Evolutionary conservation across 2,888 invertebrate genomes (phyloP), one percentile per base, ranked within the genome.

Genomic region (Leptarthrus brevirostris): DNA sequence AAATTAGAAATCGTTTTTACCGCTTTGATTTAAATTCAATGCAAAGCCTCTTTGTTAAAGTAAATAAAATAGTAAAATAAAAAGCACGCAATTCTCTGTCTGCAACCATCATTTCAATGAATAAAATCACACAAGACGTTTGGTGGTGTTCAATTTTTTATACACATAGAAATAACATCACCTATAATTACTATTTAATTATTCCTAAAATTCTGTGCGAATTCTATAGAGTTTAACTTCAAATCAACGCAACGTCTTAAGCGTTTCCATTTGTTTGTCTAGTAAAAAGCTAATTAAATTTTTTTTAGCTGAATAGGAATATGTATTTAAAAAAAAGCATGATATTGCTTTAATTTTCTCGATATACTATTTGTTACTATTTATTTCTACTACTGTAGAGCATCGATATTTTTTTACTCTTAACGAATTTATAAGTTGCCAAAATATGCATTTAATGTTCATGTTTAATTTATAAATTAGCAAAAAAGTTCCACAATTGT

Each of bases 351-450:
- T 47, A 47, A 6, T 12, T 52, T 52, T 18, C 52, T 18, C n/a
- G 16, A 10, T 52, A 52, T 1, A 12, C 14, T 14, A 52, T 20
- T 52, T 18, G 18, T 22, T 22, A 18, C 8, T 52, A 6, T 47
- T 52, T 52, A 6, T 47, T 52, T 52, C 22, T 20, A 10, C 4
- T 10, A 18, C 18, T 20, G 8, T 18, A 52, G 12, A 20, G 18
- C 2, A 20, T 52, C 10, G 18, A 52, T 52, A 52, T 52, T 52
- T 52, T 52, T 52, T 52, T 6, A 18, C 20, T 1, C 18, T 52
- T 10, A 26, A 54, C 54, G 54, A 54, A 26, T 26, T 54, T 54
- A 54, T 54, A 54, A 26, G 54, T 54, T 54, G 54, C 54, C 54
- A 54, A 54, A 54, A 54, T 54, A 30, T 54, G 54, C 54, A 54